A percentile compares a stretch with the other conserved stretches of the same genome.
phyloP scores from a whole-genome alignment of 2,797 vertebrate genomes.

The Hafferia zeledoni region DNA sequence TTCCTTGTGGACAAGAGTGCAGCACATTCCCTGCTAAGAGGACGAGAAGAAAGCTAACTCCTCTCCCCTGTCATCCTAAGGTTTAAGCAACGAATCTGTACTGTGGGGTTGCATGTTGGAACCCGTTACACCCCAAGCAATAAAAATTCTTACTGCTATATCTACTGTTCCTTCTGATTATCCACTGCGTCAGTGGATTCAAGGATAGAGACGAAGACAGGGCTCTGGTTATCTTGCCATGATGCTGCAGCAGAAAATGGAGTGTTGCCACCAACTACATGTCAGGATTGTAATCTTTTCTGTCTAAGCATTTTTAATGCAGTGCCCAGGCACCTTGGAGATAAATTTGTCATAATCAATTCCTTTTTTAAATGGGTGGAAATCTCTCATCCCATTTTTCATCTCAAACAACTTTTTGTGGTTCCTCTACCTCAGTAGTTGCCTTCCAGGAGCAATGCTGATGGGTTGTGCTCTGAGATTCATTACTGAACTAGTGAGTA shows the following conservation, averaged over 20 bases:
- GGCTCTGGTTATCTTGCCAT: background rate
- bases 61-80: background rate
- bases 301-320: background rate
- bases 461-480: background rate
- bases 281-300: background rate
- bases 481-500: background rate
- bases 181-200: background rate
- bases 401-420: background rate
- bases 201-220: background rate
- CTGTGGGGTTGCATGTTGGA: background rate
- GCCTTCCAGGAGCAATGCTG: background rate
- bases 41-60: background rate
- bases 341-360: background rate
- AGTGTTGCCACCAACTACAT: background rate
- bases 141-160: background rate
- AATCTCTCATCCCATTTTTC: slow-evolving; percentile 13
- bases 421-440: background rate
- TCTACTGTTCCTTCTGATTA: background rate
- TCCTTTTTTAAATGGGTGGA: background rate
- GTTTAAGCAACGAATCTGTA: background rate
- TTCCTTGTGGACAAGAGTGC: background rate
- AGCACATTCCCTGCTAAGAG: background rate
- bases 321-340: background rate
- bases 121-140: background rate
- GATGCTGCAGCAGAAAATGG: background rate